A percentile compares a stretch with the other conserved stretches of the same genome.
Evolutionary conservation across 2,888 invertebrate genomes (phyloP).

Genomic region (Scaptomyza tumidula): DNA sequence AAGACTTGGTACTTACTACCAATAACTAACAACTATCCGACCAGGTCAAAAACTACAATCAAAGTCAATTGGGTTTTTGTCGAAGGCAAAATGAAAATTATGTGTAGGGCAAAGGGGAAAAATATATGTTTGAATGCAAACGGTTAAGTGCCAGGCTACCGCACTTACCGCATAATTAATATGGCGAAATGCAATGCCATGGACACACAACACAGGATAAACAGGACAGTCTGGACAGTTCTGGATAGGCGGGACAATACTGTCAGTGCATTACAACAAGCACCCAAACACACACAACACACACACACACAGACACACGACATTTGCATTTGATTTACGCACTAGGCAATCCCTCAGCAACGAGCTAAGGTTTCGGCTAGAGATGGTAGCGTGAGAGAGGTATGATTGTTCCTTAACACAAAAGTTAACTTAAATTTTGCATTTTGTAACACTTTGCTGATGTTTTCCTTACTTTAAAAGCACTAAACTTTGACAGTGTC

Average conservation of each 20-base stretch:
- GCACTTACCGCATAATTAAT: slow-evolving; percentile 73
- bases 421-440: too few species aligned
- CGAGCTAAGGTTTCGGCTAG: slow-evolving; percentile 3
- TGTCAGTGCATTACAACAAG: slow-evolving; percentile 72
- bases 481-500: neutral
- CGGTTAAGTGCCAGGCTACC: slow-evolving; percentile 60
- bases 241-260: slow-evolving; percentile 47
- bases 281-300: slow-evolving; percentile 23
- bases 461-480: neutral
- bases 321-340: slow-evolving; percentile 80
- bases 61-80: slow-evolving; percentile 58
- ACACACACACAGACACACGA: slow-evolving; percentile 22
- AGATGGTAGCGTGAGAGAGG: slow-evolving; percentile 32
- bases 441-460: neutral
- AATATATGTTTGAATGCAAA: slow-evolving; percentile 28
- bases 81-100: neutral
- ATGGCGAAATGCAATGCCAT: slow-evolving; percentile 67
- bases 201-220: slow-evolving; percentile 32
- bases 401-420: too few species aligned
- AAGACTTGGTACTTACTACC: slow-evolving; percentile 65
- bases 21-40: slow-evolving; percentile 14
- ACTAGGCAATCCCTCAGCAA: slow-evolving; percentile 54
- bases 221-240: slow-evolving; percentile 14
- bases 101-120: neutral
- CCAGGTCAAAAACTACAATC: slow-evolving; percentile 59